Base-by-base conservation (phyloP, 2,113 vertebrate species). In the Ardeotis arabs region DNA sequence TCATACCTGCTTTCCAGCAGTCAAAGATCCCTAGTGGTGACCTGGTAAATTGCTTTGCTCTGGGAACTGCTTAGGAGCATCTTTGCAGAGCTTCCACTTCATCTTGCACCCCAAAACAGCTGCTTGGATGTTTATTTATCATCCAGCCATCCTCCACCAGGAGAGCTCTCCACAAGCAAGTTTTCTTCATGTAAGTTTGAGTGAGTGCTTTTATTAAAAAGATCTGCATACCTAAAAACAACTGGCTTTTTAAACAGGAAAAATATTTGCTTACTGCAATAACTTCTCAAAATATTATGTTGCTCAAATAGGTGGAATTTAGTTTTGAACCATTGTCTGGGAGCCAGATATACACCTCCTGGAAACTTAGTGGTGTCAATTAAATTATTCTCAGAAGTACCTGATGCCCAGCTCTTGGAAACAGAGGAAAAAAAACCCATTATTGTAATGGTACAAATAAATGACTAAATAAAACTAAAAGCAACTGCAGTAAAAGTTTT, bases 151-250 rank as follows among this genome's bases (percentile, higher is more conserved):
- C 20, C 31, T 21, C 18, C 20, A 5, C 5, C 22, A 69, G 31
- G 25, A 70, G 23, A 31, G 55, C 22, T 63, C 39, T 75, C 27
- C 0, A 3, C 44, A 96, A 96, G 62, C n/a, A 58, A 86, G 47
- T 81, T 77, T 93, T 68, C 29, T 80, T 87, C 39, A 22, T 52
- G 70, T n/a, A 44, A 21, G 21, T 78, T 56, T 84, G 89, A 89
- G 72, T 55, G 70, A 89, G 66, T 75, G 44, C n/a, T 90, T 95
- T 95, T n/a, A 29, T 68, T 59, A 90, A 93, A 95, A 97, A 94
- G 75, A 90, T 52, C 19, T 22, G 21, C 69, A 12, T 37, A 14
- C 55, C 41, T 84, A n/a, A 77, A 89, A 73, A 5, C 18, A 89
- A 78, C 33, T 58, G 72, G 80, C 84, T 87, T 89, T 63, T 85